These are phyloP conservation scores for Neodiprion lecontei DNA, from an alignment of 1,140 invertebrate genomes.

Conservation along the genomic window DNA sequence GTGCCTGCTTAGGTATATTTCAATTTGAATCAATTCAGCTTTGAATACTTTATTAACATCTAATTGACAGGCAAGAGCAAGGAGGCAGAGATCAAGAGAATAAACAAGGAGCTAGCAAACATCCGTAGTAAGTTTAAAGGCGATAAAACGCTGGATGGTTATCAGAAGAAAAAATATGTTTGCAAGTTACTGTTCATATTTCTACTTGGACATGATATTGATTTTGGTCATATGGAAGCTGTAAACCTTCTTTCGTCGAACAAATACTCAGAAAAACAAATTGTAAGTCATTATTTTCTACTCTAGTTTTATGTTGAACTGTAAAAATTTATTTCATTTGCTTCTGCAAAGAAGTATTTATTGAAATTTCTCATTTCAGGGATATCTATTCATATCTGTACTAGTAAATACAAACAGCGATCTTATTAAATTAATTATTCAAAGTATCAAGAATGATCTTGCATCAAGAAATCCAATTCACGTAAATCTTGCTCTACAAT, in stretches of 20 bases:
- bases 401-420: constrained; percentile 99
- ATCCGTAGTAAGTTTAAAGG: constrained; percentile 99
- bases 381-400: constrained; percentile 99
- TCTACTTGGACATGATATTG: constrained; percentile 98
- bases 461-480: constrained; percentile 97
- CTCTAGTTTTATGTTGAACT: background rate
- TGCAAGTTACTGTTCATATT: constrained; percentile 99
- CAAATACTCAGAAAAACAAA: constrained; percentile 99
- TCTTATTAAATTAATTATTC: constrained; percentile 98
- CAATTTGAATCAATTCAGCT: too few relatives aligned
- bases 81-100: constrained; percentile 99
- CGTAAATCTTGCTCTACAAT: constrained; percentile 98
- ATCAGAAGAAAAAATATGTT: constrained; percentile 99
- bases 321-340: constrained; percentile 14
- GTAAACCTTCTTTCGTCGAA: constrained; percentile 99
- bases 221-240: constrained; percentile 99
- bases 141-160: constrained; percentile 99
- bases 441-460: constrained; percentile 99
- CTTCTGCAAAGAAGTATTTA: constrained; percentile 14
- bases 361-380: constrained; percentile 67
- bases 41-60: too few relatives aligned
- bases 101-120: constrained; percentile 99
- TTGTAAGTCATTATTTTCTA: constrained; percentile 73
- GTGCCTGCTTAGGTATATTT: too few relatives aligned
- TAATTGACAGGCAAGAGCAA: constrained; percentile 91